These are phyloP conservation scores for Lithobius niger DNA, from an alignment of 1,140 invertebrate genomes.

Conservation along the genomic window DNA sequence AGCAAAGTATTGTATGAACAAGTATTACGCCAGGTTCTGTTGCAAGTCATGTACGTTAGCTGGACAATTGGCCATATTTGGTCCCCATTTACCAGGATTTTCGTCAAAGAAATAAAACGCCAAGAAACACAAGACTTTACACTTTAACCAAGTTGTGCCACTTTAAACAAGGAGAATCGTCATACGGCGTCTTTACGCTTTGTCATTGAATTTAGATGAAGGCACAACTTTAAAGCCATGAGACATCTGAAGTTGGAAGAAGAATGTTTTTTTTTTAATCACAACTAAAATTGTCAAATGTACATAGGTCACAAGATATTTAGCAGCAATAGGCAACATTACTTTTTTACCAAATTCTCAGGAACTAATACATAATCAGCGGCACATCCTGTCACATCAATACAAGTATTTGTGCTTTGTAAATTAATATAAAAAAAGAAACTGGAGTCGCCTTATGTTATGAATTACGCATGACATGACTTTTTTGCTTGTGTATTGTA, in stretches of 20 bases:
- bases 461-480: too few species aligned
- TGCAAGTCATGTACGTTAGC: constrained; percentile 78
- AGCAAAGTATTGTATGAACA: constrained; percentile 65
- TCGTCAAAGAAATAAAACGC: constrained; percentile 12
- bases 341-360: too few species aligned
- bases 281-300: too few species aligned
- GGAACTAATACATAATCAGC: too few species aligned
- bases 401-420: too few species aligned
- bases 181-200: not conserved
- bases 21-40: constrained; percentile 84
- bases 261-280: not conserved
- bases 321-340: too few species aligned
- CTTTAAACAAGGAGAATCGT: not conserved
- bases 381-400: too few species aligned
- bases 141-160: not conserved
- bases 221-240: not conserved
- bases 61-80: constrained; percentile 45
- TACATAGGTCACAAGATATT: too few species aligned
- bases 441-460: too few species aligned
- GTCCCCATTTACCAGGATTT: constrained; percentile 28
- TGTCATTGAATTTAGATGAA: not conserved
- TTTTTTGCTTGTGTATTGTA: too few species aligned
- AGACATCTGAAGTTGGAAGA: not conserved
- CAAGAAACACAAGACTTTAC: not conserved
- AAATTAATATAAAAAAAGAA: too few species aligned